Evolutionary conservation across 2,797 vertebrate species (phyloP).

Genomic region (Myotis myotis): DNA sequence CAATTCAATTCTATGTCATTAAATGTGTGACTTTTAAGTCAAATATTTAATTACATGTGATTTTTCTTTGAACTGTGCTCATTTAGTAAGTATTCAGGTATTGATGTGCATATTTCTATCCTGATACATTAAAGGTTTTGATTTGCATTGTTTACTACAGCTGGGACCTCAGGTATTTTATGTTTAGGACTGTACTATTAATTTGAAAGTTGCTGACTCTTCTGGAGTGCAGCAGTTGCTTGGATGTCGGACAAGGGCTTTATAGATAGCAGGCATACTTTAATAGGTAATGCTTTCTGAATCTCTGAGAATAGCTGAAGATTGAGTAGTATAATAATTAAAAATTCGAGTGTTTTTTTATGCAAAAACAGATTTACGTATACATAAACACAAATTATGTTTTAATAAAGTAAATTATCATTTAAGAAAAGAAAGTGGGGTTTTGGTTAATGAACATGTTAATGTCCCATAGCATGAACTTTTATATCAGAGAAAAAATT

Average conservation of each 20-base stretch:
- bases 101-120: background rate
- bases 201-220: background rate
- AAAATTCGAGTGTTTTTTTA: background rate
- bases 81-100: background rate
- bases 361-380: conserved; percentile 41
- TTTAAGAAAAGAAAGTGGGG: background rate
- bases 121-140: background rate
- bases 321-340: background rate
- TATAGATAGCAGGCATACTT: background rate
- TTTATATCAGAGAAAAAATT: conserved; percentile 30
- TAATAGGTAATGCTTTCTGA: background rate
- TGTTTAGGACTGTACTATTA: background rate
- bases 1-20: background rate
- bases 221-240: background rate
- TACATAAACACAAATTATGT: background rate
- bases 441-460: background rate
- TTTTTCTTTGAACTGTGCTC: background rate
- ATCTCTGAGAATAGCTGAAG: background rate
- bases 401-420: background rate
- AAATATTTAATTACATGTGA: background rate
- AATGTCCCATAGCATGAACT: background rate
- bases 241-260: background rate
- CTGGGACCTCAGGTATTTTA: background rate
- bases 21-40: background rate
- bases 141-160: background rate